Conservation (phyloP, 1,140 invertebrate species). For the Papilio aristodemus region DNA sequence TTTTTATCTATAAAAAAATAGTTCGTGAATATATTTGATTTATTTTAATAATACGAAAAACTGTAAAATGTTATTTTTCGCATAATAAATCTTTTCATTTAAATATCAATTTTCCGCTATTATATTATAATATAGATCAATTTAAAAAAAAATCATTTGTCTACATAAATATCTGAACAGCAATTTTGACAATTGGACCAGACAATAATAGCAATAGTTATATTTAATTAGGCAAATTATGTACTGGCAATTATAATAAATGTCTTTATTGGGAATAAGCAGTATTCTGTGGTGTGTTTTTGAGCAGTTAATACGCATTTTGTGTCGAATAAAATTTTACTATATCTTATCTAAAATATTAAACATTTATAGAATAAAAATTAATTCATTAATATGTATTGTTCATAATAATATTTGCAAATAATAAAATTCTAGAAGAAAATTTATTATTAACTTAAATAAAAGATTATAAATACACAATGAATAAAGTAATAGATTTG, state of each 20-base stretch:
- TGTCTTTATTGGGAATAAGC: not conserved
- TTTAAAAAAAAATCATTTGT: no score
- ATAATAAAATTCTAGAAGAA: not conserved
- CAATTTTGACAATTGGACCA: not conserved
- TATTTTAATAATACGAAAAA: no score
- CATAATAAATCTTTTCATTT: no score
- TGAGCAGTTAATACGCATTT: not conserved
- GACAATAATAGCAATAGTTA: not conserved
- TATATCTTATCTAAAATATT: no score
- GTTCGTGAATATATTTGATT: no score
- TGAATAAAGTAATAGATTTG: not conserved
- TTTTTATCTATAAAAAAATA: not conserved
- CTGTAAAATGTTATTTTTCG: no score
- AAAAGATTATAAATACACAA: not conserved
- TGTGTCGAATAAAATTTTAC: not conserved
- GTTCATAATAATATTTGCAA: no score
- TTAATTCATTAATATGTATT: no score
- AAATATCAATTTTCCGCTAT: no score
- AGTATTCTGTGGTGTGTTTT: not conserved
- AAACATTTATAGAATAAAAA: no score
- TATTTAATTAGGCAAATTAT: conserved; percentile 3
- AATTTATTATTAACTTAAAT: not conserved
- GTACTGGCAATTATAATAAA: not conserved
- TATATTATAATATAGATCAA: no score
- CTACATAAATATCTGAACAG: no score